phyloP scores from a whole-genome alignment of 2,113 vertebrate genomes.

The Epinephelus fuscoguttatus region DNA sequence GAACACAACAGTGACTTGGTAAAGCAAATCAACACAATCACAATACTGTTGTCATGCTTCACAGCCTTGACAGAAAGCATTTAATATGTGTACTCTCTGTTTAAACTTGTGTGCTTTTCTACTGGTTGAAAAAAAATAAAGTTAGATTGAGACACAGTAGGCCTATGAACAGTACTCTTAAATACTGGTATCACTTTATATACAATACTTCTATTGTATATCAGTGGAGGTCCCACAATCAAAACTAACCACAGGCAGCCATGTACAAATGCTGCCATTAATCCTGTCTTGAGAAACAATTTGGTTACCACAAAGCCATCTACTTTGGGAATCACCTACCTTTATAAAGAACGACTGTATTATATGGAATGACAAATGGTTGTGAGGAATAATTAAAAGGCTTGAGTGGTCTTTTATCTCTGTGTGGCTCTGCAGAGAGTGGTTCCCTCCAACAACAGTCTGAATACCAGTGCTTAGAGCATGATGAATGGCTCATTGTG shows the following conservation, averaged over 20 bases:
- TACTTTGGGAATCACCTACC: conserved; percentile 26
- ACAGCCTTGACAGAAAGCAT: background rate
- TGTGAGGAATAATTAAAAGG: conserved; percentile 68
- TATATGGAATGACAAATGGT: conserved; percentile 55
- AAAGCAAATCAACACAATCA: conserved; percentile 10
- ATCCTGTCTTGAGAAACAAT: conserved; percentile 41
- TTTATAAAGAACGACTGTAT: conserved; percentile 32
- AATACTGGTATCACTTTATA: background rate
- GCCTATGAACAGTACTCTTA: background rate
- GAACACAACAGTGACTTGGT: conserved; percentile 11
- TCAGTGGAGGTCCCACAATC: background rate
- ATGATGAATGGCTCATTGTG: conserved; percentile 71
- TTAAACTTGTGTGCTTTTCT: background rate
- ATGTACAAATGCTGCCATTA: conserved; percentile 36
- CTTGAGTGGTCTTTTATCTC: conserved; percentile 59
- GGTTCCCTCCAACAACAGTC: conserved; percentile 18
- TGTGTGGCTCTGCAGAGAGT: conserved; percentile 35
- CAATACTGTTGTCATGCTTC: background rate
- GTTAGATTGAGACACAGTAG: background rate
- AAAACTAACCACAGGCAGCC: background rate
- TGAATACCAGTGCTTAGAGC: conserved; percentile 41
- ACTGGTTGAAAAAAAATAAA: background rate
- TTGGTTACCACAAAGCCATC: conserved; percentile 31
- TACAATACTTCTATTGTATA: background rate
- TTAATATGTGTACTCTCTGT: background rate